Percentiles rank a stretch among this genome's conserved stretches.
These are phyloP conservation scores for Trachythela sp. DNA, from an alignment of 64 coral and sea anemone genomes.

Conservation along the genomic window DNA sequence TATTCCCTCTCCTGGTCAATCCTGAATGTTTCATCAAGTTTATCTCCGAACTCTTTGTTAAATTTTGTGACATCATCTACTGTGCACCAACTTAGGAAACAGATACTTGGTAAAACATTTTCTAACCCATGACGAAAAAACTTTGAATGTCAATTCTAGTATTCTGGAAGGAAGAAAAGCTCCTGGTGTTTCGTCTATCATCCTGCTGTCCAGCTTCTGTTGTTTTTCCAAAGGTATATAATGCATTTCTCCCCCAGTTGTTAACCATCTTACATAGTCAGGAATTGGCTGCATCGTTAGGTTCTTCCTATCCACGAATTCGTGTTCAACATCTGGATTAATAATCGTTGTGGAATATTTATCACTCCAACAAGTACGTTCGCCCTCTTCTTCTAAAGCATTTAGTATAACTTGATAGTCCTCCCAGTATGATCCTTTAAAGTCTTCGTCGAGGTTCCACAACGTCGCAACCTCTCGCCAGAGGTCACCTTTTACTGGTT, in stretches of 20 bases:
- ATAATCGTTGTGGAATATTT: conserved; percentile 36
- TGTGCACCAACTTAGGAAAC: conserved; percentile 34
- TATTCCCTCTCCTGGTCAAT: conserved; percentile 34
- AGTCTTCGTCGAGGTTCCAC: neutral
- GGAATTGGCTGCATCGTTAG: conserved; percentile 46
- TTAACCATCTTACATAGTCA: conserved; percentile 45
- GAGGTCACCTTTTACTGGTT: neutral
- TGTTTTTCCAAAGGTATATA: conserved; percentile 46
- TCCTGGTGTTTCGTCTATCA: conserved; percentile 27
- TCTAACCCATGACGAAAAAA: conserved; percentile 3
- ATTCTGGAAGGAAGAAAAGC: conserved; percentile 47
- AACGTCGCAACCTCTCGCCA: neutral
- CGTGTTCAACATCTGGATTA: conserved; percentile 1
- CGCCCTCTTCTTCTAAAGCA: neutral
- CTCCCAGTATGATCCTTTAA: neutral
- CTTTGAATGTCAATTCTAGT: conserved; percentile 36
- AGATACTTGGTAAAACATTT: neutral
- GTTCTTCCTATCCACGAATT: neutral
- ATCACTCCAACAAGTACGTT: neutral
- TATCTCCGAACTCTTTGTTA: conserved; percentile 31
- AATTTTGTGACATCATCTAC: conserved; percentile 30
- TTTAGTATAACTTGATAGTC: neutral
- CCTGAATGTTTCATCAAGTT: too few species aligned
- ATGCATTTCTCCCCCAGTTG: conserved; percentile 44
- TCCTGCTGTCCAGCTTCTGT: neutral